Percentiles rank a stretch among this genome's conserved stretches.
These are phyloP conservation scores for Rhabdomys pumilio DNA, from an alignment of 2,797 vertebrate species.

Conservation along the genomic window DNA sequence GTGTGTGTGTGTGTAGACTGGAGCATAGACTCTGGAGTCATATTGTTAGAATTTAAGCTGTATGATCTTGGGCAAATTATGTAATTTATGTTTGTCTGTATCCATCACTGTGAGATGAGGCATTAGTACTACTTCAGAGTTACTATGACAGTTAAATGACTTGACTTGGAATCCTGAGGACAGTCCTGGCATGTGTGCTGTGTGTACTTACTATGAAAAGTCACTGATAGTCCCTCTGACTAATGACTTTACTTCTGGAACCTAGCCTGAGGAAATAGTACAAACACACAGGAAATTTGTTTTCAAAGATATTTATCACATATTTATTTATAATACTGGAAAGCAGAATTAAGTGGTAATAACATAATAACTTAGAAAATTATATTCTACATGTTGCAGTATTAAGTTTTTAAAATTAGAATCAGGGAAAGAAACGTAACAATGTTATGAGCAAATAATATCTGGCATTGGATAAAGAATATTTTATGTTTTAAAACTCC, in stretches of 20 bases:
- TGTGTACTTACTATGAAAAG: neutral
- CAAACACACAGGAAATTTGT: neutral
- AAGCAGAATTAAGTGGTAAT: neutral
- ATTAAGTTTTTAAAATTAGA: slow-evolving; percentile 38
- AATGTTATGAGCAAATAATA: slow-evolving; percentile 20
- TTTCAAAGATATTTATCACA: neutral
- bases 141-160: neutral
- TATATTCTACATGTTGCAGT: neutral
- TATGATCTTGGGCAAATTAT: neutral
- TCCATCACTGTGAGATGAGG: neutral
- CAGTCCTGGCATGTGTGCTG: neutral
- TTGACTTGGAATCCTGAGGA: neutral
- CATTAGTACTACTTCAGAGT: neutral
- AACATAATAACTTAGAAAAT: slow-evolving; percentile 1
- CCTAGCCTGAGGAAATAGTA: slow-evolving; percentile 36
- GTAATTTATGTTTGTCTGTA: neutral
- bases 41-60: neutral
- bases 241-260: neutral
- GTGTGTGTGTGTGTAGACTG: neutral
- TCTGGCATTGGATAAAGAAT: slow-evolving; percentile 28
- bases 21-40: neutral
- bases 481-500: slow-evolving; percentile 50
- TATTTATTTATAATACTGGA: slow-evolving; percentile 18
- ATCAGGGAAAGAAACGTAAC: neutral
- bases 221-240: neutral